These are phyloP conservation scores for Rhodophaea formosa DNA, from an alignment of 2,888 invertebrate genomes.

Conservation along the genomic window DNA sequence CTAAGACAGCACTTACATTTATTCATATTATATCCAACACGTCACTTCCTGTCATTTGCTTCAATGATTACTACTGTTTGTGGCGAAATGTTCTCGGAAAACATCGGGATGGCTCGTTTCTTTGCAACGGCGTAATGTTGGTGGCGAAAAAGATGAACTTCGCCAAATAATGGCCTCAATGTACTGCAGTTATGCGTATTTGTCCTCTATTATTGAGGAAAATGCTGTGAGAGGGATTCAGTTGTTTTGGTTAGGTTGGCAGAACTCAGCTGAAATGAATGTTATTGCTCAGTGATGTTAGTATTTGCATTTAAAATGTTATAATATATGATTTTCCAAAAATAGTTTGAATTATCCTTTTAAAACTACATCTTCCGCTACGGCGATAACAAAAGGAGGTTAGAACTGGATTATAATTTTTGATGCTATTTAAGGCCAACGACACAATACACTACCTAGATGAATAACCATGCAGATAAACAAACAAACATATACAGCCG, in stretches of 20 bases:
- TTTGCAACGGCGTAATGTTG: constrained; percentile 1
- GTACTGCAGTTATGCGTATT: constrained; percentile 6
- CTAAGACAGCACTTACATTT: not conserved
- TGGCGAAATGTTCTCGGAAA: constrained; percentile 5
- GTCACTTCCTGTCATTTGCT: constrained; percentile 1
- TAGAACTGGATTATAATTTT: too few relatives aligned
- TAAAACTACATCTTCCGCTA: too few relatives aligned
- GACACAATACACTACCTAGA: too few relatives aligned
- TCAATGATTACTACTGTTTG: constrained; percentile 5
- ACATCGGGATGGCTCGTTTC: constrained; percentile 8
- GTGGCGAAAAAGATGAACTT: constrained; percentile 11
- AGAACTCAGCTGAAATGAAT: too few relatives aligned
- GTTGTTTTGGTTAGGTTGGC: not conserved
- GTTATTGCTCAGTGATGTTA: too few relatives aligned
- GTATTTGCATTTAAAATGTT: too few relatives aligned
- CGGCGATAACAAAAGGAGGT: too few relatives aligned
- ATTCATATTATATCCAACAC: not conserved
- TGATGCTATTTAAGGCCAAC: too few relatives aligned
- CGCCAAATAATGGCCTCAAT: not conserved
- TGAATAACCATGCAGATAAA: too few relatives aligned
- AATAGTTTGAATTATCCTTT: too few relatives aligned
- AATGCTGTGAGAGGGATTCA: not conserved
- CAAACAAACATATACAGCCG: too few relatives aligned
- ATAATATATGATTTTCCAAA: too few relatives aligned
- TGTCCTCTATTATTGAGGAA: constrained; percentile 1